Base-by-base conservation (phyloP, 2,113 vertebrate species). In the Brienomyrus longianalis region DNA sequence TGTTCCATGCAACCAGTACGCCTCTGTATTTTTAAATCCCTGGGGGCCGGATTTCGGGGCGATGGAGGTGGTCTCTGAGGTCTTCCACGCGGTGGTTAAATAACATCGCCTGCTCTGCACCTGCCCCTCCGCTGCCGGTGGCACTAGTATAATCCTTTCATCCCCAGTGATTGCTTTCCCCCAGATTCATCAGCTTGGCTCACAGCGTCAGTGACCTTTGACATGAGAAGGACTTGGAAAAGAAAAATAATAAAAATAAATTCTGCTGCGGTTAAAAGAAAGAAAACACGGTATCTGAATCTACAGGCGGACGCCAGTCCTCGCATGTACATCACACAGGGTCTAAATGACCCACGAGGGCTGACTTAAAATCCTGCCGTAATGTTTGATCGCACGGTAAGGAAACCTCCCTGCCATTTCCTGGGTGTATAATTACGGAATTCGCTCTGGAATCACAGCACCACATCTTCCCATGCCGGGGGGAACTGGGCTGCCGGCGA, bases 111-210 rank as follows among this genome's bases (percentile, higher is more conserved):
- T 27, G 27, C 84, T 21, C 15, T 27, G 56, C 47, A 87, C 56
- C 83, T 86, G 83, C 54, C 54, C 54, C 52, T 3, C 47, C 47
- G 5, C 45, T 35, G 83, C 83, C 48, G 83, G 7, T 54, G 77
- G 83, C 59, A 48, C 83, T 21, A 48, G 1, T 9, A 39, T 59
- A 51, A 48, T n/a, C 19, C 89, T 85, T 89, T 62, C 59, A 74
- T 86, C 89, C 59, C 17, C 45, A 27, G 17, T 90, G 89, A 90
- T 74, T 87, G 89, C 89, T 90, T 62, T 90, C 70, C 84, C 5
- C 59, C 47, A 19, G n/a, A 87, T 43, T 90, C 83, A 90, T 90
- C 89, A 90, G 43, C 45, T 51, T 39, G 45, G 45, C 83, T 66
- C 47, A 23, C 27, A 39, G 83, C 47, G 21, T 47, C 47, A 15